These are phyloP conservation scores for Melieria picta DNA, from an alignment of 2,888 invertebrate genomes.

Conservation along the genomic window DNA sequence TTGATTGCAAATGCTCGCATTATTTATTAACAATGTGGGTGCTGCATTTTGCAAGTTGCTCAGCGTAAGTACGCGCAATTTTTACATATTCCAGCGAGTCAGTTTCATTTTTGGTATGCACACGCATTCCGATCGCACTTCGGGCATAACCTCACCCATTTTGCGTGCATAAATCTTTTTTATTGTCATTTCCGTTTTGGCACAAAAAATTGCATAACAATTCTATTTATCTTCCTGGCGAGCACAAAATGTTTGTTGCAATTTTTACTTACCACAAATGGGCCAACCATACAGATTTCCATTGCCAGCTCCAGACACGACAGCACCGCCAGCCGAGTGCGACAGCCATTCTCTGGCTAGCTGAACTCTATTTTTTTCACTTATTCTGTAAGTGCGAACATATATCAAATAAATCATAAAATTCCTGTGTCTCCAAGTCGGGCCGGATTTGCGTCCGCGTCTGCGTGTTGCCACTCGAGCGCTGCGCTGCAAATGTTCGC, in stretches of 20 bases:
- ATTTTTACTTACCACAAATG: conserved; percentile 1
- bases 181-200: conserved; percentile 50
- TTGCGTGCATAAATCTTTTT: conserved; percentile 53
- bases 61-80: too few relatives aligned
- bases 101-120: too few relatives aligned
- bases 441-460: background rate
- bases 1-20: too few relatives aligned
- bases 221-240: conserved; percentile 51
- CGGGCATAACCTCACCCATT: conserved; percentile 45
- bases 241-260: too few relatives aligned
- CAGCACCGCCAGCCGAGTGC: conserved; percentile 12
- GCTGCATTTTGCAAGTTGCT: too few relatives aligned
- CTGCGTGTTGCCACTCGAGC: too few relatives aligned
- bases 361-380: background rate
- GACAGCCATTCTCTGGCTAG: background rate
- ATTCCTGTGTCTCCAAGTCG: conserved; percentile 37
- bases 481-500: background rate
- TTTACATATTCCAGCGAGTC: too few relatives aligned
- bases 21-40: too few relatives aligned
- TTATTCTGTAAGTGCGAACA: conserved; percentile 38
- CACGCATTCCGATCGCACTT: background rate
- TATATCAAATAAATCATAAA: conserved; percentile 62
- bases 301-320: background rate
- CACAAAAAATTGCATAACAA: conserved; percentile 51
- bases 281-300: conserved; percentile 12